These are phyloP conservation scores for Symphodus melops DNA, from an alignment of 2,113 vertebrate species.

Conservation along the genomic window DNA sequence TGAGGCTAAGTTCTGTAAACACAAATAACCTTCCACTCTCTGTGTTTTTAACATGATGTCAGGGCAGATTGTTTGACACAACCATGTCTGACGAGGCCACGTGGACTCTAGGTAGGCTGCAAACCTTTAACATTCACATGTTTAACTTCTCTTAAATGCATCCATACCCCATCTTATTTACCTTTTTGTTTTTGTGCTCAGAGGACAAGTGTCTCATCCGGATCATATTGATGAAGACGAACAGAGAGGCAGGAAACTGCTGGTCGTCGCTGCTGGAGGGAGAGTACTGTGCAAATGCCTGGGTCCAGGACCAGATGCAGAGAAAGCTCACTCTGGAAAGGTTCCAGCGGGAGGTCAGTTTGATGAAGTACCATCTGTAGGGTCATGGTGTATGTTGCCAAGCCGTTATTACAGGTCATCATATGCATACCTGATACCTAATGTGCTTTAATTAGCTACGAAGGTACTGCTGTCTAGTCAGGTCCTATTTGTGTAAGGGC, in stretches of 20 bases:
- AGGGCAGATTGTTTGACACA: constrained; percentile 93
- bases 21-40: neutral
- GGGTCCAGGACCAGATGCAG: constrained; percentile 99
- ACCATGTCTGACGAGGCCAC: constrained; percentile 94
- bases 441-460: neutral
- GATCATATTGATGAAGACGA: constrained; percentile 95
- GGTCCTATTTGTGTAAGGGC: neutral
- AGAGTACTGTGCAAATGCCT: constrained; percentile 92
- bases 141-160: neutral
- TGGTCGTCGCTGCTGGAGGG: constrained; percentile 95
- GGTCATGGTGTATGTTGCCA: neutral
- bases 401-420: neutral
- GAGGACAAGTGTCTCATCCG: constrained; percentile 95
- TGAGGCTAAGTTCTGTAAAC: no score
- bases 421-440: neutral
- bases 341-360: constrained; percentile 94
- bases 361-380: neutral
- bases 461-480: neutral
- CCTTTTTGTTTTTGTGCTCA: constrained; percentile 52
- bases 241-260: constrained; percentile 95
- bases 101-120: constrained; percentile 92
- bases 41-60: constrained; percentile 15
- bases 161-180: no score
- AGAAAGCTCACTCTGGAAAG: constrained; percentile 95
- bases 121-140: neutral